Conservation (phyloP, 2,888 invertebrate genomes). For the Aphrophora alni region DNA sequence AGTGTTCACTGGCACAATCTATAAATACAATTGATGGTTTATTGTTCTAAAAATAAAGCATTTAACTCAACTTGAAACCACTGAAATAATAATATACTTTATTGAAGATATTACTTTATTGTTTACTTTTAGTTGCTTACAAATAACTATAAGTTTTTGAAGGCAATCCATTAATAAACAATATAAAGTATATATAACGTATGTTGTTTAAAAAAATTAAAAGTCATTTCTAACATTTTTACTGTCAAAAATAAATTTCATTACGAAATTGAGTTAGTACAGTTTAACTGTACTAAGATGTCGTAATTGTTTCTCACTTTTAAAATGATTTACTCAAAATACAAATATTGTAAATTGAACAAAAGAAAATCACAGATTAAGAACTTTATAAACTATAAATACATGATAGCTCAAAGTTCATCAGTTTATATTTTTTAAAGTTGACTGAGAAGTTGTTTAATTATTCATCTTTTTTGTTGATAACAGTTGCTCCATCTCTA, state of each 20-base stretch:
- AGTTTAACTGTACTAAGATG: not conserved
- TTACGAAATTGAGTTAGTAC: not conserved
- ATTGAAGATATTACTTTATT: too few species aligned
- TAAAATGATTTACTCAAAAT: not conserved
- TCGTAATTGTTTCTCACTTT: not conserved
- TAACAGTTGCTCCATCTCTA: constrained; percentile 42
- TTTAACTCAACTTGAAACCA: too few species aligned
- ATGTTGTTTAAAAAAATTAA: too few species aligned
- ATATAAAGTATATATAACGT: too few species aligned
- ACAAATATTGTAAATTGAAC: not conserved
- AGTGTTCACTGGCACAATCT: too few species aligned
- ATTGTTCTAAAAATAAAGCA: too few species aligned
- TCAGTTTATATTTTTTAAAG: not conserved
- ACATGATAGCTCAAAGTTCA: not conserved
- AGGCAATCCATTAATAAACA: too few species aligned
- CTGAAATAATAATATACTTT: too few species aligned
- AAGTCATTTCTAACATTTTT: too few species aligned
- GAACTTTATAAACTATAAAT: not conserved
- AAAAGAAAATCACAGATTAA: not conserved
- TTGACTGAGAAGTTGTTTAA: not conserved
- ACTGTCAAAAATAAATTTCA: not conserved
- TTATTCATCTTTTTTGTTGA: constrained; percentile 39
- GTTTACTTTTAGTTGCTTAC: too few species aligned
- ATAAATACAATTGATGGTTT: too few species aligned
- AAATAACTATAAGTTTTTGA: too few species aligned